Percentiles rank a stretch among this genome's conserved stretches.
Conservation (phyloP, 2,888 invertebrate species). For the Venusia cambrica region DNA sequence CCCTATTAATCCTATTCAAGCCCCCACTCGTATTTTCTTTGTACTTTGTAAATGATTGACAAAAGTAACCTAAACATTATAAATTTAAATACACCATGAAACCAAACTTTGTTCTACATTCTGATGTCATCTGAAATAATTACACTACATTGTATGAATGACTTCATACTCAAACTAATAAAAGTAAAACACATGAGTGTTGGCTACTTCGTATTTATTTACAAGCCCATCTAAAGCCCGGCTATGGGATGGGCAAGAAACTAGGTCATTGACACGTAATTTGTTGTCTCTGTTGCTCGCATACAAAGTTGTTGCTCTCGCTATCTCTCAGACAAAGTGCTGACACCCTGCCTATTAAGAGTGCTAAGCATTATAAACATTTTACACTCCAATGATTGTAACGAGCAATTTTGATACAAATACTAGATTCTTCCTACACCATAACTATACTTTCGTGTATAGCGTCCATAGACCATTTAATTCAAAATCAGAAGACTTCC, state of each 20-base stretch:
- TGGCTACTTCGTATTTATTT: constrained; percentile 52
- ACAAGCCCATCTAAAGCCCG: constrained; percentile 48
- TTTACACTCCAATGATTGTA: no score
- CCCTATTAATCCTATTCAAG: constrained; percentile 46
- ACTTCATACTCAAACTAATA: constrained; percentile 56
- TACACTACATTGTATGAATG: constrained; percentile 56
- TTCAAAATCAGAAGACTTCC: constrained; percentile 8
- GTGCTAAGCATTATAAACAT: no score
- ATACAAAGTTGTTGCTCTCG: no score
- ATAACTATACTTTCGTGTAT: no score
- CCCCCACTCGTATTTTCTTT: constrained; percentile 61
- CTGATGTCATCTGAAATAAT: constrained; percentile 60
- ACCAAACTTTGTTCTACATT: constrained; percentile 62
- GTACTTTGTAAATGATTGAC: constrained; percentile 64
- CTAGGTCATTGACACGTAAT: no score
- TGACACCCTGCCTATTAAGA: no score
- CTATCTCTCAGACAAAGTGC: no score
- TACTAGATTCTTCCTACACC: no score
- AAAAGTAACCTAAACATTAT: constrained; percentile 63
- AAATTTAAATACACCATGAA: constrained; percentile 58
- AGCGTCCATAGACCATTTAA: constrained; percentile 10
- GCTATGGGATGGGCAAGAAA: constrained; percentile 16
- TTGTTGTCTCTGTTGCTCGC: no score
- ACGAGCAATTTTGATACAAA: no score
- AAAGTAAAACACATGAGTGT: constrained; percentile 43